These are phyloP conservation scores for Apamea anceps DNA, from an alignment of 2,888 invertebrate genomes.

Conservation along the genomic window DNA sequence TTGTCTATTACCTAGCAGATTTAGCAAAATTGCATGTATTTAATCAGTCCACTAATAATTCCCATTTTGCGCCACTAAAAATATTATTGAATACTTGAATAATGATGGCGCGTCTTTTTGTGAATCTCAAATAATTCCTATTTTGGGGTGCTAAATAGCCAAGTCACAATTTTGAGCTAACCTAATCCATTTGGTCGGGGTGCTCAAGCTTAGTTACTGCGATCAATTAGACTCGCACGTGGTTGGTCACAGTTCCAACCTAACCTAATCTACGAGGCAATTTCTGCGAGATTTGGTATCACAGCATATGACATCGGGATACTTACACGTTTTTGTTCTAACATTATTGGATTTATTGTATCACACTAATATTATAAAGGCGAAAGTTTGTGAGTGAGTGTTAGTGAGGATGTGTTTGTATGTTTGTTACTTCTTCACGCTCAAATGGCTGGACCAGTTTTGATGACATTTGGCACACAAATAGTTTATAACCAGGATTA, in stretches of 20 bases:
- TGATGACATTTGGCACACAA: too few relatives aligned
- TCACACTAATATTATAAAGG: too few relatives aligned
- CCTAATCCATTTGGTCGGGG: neutral
- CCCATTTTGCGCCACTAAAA: neutral
- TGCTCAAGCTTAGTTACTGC: neutral
- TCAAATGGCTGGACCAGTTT: too few relatives aligned
- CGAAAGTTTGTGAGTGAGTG: too few relatives aligned
- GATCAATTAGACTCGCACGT: neutral
- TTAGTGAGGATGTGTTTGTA: too few relatives aligned
- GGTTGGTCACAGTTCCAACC: neutral
- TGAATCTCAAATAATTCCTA: neutral
- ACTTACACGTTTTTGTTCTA: too few relatives aligned
- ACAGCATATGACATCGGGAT: neutral
- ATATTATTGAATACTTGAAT: too few relatives aligned
- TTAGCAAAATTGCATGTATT: too few relatives aligned
- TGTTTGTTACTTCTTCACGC: too few relatives aligned
- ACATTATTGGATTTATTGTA: neutral
- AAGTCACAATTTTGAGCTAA: neutral
- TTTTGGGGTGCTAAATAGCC: neutral
- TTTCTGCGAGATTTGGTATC: neutral
- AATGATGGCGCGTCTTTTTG: neutral
- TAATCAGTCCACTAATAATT: too few relatives aligned
- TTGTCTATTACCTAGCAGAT: too few relatives aligned
- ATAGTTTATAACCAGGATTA: too few relatives aligned
- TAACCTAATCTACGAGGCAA: neutral